Percentiles rank a stretch among this genome's conserved stretches.
These are phyloP conservation scores for Stenchaetothrips biformis DNA, from an alignment of 2,888 invertebrate species.

Conservation along the genomic window DNA sequence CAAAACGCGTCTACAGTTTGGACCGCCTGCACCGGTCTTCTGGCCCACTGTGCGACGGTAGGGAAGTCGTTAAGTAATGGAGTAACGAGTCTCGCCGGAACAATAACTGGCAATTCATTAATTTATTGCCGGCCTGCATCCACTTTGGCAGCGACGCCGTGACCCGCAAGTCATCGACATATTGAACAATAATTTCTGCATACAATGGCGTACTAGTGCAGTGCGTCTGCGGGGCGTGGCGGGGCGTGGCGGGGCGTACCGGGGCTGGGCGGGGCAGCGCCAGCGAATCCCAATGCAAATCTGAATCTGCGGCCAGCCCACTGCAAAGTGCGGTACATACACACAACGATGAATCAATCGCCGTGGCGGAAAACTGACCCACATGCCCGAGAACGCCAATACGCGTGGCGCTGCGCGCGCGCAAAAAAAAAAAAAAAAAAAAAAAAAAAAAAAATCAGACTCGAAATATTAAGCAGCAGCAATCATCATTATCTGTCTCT, in stretches of 20 bases:
- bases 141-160: not conserved
- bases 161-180: conserved; percentile 14
- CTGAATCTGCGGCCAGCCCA: not conserved
- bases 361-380: not conserved
- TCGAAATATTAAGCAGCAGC: too few species aligned
- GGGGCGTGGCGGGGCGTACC: too few species aligned
- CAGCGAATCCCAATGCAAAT: not conserved
- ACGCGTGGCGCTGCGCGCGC: not conserved
- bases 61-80: not conserved
- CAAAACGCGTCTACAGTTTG: too few species aligned
- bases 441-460: too few species aligned
- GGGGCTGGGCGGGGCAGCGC: not conserved
- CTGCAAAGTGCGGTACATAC: too few species aligned
- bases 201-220: not conserved
- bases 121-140: not conserved
- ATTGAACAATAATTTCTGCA: conserved; percentile 23
- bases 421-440: too few species aligned
- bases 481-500: too few species aligned
- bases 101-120: not conserved
- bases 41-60: not conserved
- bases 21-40: too few species aligned
- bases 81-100: not conserved
- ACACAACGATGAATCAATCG: too few species aligned
- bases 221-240: not conserved
- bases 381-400: not conserved